These are phyloP conservation scores for Zaprionus gabonicus DNA, from an alignment of 1,140 invertebrate species.

Conservation along the genomic window DNA sequence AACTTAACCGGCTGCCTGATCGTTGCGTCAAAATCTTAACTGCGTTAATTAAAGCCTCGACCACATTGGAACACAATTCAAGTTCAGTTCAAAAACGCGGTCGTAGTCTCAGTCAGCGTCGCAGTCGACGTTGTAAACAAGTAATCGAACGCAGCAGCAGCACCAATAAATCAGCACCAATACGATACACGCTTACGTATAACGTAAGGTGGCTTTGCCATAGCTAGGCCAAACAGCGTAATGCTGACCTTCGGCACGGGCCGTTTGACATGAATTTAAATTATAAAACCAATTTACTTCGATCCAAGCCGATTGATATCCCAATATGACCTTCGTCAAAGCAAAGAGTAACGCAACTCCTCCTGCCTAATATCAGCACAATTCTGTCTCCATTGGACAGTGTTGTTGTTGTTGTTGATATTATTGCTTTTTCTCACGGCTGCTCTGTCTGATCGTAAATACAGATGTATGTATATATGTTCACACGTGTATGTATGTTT, in stretches of 20 bases:
- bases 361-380: not conserved
- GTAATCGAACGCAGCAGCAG: constrained; percentile 26
- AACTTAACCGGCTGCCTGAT: constrained; percentile 27
- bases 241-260: constrained; percentile 39
- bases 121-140: constrained; percentile 24
- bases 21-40: constrained; percentile 62
- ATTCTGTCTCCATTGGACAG: constrained; percentile 17
- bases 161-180: constrained; percentile 24
- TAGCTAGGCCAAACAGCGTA: constrained; percentile 18
- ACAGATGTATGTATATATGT: not conserved
- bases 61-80: constrained; percentile 62
- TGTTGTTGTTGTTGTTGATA: constrained; percentile 28
- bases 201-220: constrained; percentile 32
- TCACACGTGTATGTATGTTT: not conserved
- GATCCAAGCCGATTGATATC: constrained; percentile 43
- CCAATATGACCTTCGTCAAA: constrained; percentile 61
- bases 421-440: constrained; percentile 26
- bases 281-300: constrained; percentile 15
- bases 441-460: constrained; percentile 22
- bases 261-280: constrained; percentile 52
- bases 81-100: constrained; percentile 60
- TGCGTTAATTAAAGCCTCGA: constrained; percentile 48
- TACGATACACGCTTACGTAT: constrained; percentile 23
- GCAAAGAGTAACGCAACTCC: constrained; percentile 6
- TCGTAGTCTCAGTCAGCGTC: not conserved